Conservation (phyloP, 2,113 vertebrate genomes). For the Falco punctatus region DNA sequence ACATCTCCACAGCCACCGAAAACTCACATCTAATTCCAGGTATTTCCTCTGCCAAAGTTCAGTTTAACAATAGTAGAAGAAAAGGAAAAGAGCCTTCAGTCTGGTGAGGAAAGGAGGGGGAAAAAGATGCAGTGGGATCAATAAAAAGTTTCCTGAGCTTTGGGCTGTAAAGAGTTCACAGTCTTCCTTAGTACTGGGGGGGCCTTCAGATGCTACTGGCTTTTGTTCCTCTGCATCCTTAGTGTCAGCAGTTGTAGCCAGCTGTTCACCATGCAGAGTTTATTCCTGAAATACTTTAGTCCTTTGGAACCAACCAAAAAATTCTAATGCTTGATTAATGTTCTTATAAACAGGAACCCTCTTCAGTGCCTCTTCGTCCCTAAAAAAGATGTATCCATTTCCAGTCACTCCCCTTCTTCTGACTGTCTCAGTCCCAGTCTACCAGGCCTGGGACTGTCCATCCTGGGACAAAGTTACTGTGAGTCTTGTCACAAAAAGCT, state of each 20-base stretch:
- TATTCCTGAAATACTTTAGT: background rate
- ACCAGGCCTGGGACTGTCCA: background rate
- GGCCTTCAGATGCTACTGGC: background rate
- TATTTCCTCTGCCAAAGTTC: background rate
- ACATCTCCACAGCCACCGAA: background rate
- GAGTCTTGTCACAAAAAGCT: background rate
- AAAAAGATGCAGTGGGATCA: background rate
- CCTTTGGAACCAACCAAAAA: background rate
- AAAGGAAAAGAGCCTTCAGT: background rate
- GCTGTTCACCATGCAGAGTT: constrained; percentile 11
- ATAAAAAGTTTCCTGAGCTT: background rate
- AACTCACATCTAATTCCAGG: constrained; percentile 4
- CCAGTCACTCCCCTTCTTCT: background rate
- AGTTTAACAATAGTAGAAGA: background rate
- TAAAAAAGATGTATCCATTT: background rate
- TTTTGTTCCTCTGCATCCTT: background rate
- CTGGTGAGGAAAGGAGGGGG: background rate
- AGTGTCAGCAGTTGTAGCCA: constrained; percentile 22
- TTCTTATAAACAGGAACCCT: constrained; percentile 17
- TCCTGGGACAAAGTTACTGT: background rate
- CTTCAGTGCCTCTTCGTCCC: background rate
- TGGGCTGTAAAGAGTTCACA: background rate
- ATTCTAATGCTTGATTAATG: constrained; percentile 6
- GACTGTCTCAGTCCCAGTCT: background rate
- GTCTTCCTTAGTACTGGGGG: background rate